Base-by-base conservation (phyloP, 1,140 invertebrate genomes). In the Drosophila malerkotliana region DNA sequence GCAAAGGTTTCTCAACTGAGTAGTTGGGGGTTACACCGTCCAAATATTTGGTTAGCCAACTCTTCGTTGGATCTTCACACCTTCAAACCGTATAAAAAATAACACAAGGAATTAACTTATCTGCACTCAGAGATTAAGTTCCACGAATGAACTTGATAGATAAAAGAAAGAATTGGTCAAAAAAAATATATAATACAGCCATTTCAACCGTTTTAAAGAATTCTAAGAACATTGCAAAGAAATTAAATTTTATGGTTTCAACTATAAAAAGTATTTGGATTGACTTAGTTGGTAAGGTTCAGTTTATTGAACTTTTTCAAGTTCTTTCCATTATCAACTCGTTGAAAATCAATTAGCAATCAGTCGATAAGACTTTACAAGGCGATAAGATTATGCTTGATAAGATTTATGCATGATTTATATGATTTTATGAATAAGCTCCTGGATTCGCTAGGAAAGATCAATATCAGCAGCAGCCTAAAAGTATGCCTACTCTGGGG, bases 311-410 rank as follows among this genome's bases (percentile, higher is more conserved):
- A 37, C 62, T 47, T 58, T 69, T 26, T 53, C 14, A 37, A 51
- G 30, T 4, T 30, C 39, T 47, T 18, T 18, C 2, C 18, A 18
- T 30, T 68, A 68, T 69, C 64, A 69, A 37, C 32, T 72, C 58
- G 49, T 77, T 77, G 34, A 54, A 81, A 81, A 63, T 82, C 79
- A 81, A 81, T 81, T 81, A 62, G 30, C 21, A 39, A 69, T 56
- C 14, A 15, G 5, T 39, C 32, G 63, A 69, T 68, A 69, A 55
- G 51, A 24, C 1, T 18, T 68, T 56, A 48, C 63, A 39, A 5
- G 51, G 39, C 26, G 7, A 7, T 37, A 56, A 67, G 37, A 12
- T 6, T 7, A 18, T 6, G 5, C 26, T 1, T 28, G 61, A 67
- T 77, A 60, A 56, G 48, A 66, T 58, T 14, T 30, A 24, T 21